These are phyloP conservation scores for Tenthredo scrophulariae DNA, from an alignment of 2,888 invertebrate genomes.

Conservation along the genomic window DNA sequence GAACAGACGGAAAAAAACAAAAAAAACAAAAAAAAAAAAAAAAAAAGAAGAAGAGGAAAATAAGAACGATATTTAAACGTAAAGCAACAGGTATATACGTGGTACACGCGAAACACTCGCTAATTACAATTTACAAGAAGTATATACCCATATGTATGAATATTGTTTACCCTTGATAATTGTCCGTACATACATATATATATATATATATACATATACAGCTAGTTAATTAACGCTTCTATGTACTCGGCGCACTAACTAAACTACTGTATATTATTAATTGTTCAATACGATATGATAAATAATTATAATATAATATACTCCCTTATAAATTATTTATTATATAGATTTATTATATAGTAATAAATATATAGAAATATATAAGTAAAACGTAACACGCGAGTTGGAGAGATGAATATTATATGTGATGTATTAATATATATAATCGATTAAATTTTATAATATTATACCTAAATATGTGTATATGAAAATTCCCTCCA, in stretches of 20 bases:
- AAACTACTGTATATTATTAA: neutral
- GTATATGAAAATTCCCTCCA: too few relatives aligned
- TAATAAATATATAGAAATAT: too few relatives aligned
- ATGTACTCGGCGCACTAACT: neutral
- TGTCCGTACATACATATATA: neutral
- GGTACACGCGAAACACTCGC: neutral
- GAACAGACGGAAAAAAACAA: too few relatives aligned
- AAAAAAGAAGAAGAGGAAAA: neutral
- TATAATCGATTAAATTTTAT: too few relatives aligned
- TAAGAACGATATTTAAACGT: neutral
- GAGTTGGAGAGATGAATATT: too few relatives aligned
- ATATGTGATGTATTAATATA: too few relatives aligned
- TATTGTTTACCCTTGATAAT: neutral
- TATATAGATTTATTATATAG: too few relatives aligned
- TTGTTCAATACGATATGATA: neutral
- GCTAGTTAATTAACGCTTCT: slow-evolving; percentile 2
- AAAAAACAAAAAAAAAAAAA: neutral
- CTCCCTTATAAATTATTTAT: too few relatives aligned
- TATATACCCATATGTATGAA: neutral
- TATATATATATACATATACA: neutral
- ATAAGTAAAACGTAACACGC: too few relatives aligned
- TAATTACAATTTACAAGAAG: slow-evolving; percentile 40
- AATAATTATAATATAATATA: neutral
- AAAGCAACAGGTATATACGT: neutral
- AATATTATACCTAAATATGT: too few relatives aligned